phyloP scores from a whole-genome alignment of 2,113 vertebrate species.

The Myocastor coypus region DNA sequence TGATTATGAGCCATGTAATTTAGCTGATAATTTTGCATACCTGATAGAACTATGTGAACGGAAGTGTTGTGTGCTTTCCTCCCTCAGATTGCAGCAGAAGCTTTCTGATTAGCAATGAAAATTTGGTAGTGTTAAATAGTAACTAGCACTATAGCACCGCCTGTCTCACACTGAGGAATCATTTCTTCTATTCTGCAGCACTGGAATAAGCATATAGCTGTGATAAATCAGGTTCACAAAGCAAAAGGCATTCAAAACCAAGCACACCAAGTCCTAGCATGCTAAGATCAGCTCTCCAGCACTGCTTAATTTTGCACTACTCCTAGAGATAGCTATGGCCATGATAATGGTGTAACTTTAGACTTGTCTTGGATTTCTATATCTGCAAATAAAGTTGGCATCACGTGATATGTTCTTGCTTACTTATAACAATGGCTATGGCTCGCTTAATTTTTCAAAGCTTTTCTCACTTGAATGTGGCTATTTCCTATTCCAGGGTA shows the following conservation, averaged over 20 bases:
- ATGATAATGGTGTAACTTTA: slow-evolving; percentile 55
- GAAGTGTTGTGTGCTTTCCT: too few relatives aligned
- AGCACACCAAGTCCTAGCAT: slow-evolving; percentile 87
- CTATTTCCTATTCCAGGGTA: slow-evolving; percentile 21
- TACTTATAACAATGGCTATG: slow-evolving; percentile 38
- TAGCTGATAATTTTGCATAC: not conserved
- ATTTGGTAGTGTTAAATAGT: not conserved
- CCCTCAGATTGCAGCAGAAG: not conserved
- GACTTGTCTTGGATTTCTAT: not conserved
- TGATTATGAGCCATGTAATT: not conserved
- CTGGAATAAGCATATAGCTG: slow-evolving; percentile 89
- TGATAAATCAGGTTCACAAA: slow-evolving; percentile 88
- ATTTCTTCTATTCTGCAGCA: slow-evolving; percentile 89
- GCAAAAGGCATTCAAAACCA: slow-evolving; percentile 88
- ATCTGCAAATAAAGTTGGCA: slow-evolving; percentile 42
- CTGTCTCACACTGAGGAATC: slow-evolving; percentile 85
- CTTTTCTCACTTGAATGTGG: slow-evolving; percentile 53
- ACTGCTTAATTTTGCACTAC: slow-evolving; percentile 84
- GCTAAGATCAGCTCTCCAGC: slow-evolving; percentile 86
- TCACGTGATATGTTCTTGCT: slow-evolving; percentile 68
- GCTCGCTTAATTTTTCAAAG: slow-evolving; percentile 54
- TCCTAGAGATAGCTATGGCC: slow-evolving; percentile 82
- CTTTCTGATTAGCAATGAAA: not conserved
- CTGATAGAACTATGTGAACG: not conserved
- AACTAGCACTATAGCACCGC: slow-evolving; percentile 85